Base-by-base conservation (phyloP, 2,113 vertebrate species). In the Leuciscus idus region DNA sequence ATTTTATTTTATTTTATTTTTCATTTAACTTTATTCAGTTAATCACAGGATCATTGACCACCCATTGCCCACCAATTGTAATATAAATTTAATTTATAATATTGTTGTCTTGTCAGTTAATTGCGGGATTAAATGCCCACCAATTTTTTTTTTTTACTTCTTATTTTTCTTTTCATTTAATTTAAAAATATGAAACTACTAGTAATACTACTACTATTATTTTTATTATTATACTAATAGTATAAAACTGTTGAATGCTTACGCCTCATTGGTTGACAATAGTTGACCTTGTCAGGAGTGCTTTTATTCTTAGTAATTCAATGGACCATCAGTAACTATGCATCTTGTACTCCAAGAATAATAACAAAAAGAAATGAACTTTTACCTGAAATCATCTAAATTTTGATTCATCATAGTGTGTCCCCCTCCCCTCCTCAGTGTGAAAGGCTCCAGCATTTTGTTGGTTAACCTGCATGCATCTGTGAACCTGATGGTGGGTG, bases 381-480 rank as follows among this genome's bases (percentile, higher is more conserved):
- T 62, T 10, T 62, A 10, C 21, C 2, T n/a, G 10, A 26, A 62
- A 62, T n/a, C 9, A n/a, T 23, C n/a, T 11, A 11, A 62, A 26
- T 62, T 10, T 13, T 55, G 4, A 55, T 55, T 55, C n/a, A 62
- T 26, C 11, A 62, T 12, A 5, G 33, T 62, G 55, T 52, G 10
- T 28, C 28, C 15, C 26, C 17, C 48, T 23, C 36, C 6, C 10
- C 52, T 77, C 26, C 28, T 85, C 52, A n/a, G 23, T 52, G 30
- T 33, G 57, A n/a, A 12, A 36, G 26, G 2, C n/a, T 72, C n/a
- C 43, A 76, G 43, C 10, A 21, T 78, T 78, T 78, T 15, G 28
- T 78, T 59, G 28, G 76, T 57, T 57, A 78, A 78, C 76, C 76
- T 36, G 52, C 28, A 78, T 59, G 6, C 55, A 48, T 46, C 77